A percentile compares a stretch with the other conserved stretches of the same genome.
Evolutionary conservation across 2,888 invertebrate genomes (phyloP).

Genomic region (Aricia artaxerxes): DNA sequence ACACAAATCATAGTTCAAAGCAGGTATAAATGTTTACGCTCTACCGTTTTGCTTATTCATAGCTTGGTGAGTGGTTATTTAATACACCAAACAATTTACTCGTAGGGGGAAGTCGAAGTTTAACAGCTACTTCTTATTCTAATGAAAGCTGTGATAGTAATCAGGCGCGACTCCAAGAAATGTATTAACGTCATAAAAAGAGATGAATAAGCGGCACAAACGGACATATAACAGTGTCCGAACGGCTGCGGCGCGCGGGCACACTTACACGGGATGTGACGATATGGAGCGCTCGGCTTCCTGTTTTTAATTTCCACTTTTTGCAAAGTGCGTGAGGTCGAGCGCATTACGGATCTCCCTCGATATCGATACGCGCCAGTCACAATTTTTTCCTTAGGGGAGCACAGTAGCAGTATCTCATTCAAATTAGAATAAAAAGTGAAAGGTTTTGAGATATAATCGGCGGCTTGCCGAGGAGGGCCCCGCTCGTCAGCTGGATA

Average conservation of each 20-base stretch:
- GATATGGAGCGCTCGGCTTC: slow-evolving; percentile 60
- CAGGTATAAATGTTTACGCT: neutral
- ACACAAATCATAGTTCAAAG: slow-evolving; percentile 12
- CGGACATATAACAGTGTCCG: slow-evolving; percentile 63
- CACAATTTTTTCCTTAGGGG: neutral
- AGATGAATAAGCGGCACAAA: slow-evolving; percentile 57
- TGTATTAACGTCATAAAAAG: slow-evolving; percentile 50
- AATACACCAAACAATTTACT: neutral
- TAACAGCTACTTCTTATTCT: neutral
- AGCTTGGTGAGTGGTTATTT: neutral
- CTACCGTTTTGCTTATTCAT: neutral
- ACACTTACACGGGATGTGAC: slow-evolving; percentile 53
- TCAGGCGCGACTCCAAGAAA: neutral
- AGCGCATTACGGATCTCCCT: slow-evolving; percentile 46
- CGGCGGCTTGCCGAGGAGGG: slow-evolving; percentile 37
- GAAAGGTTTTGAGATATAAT: slow-evolving; percentile 36
- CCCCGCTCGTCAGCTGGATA: slow-evolving; percentile 38
- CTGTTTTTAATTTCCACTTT: slow-evolving; percentile 63
- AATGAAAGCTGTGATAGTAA: neutral
- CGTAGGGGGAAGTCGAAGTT: neutral
- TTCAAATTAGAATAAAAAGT: slow-evolving; percentile 34
- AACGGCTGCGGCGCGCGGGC: slow-evolving; percentile 41
- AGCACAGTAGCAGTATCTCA: slow-evolving; percentile 16
- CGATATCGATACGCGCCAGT: neutral
- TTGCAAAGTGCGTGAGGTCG: slow-evolving; percentile 57